Percentiles rank a stretch among this genome's conserved stretches.
phyloP scores from a whole-genome alignment of 2,113 vertebrate species.

The Noturus placidus region DNA sequence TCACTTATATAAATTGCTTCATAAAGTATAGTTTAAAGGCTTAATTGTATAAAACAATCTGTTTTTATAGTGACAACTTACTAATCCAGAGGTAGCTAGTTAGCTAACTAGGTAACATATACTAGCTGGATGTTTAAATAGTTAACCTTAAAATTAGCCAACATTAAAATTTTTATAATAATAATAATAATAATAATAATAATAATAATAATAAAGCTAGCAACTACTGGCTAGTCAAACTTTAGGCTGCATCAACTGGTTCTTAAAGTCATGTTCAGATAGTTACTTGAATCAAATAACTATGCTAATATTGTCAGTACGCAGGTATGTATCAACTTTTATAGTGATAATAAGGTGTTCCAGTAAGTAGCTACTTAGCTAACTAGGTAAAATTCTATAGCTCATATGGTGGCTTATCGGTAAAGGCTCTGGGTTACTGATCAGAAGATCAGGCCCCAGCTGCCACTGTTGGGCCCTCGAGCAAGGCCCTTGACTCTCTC shows the following conservation, averaged over 20 bases:
- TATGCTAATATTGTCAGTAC: background rate
- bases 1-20: background rate
- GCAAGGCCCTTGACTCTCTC: too few species aligned
- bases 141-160: background rate
- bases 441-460: too few species aligned
- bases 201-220: background rate
- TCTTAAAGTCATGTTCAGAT: background rate
- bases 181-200: too few species aligned
- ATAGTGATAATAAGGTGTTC: background rate
- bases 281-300: background rate
- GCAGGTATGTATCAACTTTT: background rate
- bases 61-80: background rate
- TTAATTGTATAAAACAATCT: background rate
- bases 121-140: background rate
- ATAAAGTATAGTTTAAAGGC: background rate
- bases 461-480: too few species aligned
- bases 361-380: too few species aligned
- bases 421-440: too few species aligned
- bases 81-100: background rate
- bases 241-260: background rate
- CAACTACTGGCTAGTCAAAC: background rate
- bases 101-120: background rate
- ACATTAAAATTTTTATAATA: background rate
- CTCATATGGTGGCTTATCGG: too few species aligned
- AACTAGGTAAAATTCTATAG: too few species aligned